Evolutionary conservation across 2,113 vertebrate species (phyloP), one percentile per base, ranked within the genome.

Genomic region (Eira barbara): DNA sequence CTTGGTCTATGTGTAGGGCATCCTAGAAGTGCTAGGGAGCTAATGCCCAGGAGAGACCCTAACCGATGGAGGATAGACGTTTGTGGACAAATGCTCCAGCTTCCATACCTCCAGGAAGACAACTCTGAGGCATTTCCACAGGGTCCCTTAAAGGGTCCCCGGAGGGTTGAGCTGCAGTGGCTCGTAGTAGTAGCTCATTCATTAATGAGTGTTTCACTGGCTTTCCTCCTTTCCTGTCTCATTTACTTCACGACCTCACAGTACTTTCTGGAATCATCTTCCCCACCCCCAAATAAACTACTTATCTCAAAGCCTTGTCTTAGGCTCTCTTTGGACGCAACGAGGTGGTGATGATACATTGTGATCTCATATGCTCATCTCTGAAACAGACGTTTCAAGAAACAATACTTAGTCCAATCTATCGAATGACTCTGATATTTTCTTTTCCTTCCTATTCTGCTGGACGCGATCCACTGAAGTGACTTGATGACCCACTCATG

Each of bases 11-110:
- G 23, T 20, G 31, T 15, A 3, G 47, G 4, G 14, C 27, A 47
- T 45, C 42, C 71, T 42, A 13, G 29, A 31, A 39, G 52, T 18
- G 2, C 21, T 29, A 36, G 42, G 36, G 29, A 9, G 23, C 36
- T 88, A 36, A 49, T 27, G 34, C 13, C 14, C 74, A 65, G n/a
- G 3, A 0, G 4, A 85, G 20, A 36, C 47, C 17, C 6, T 10
- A 20, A 52, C 25, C 6, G 0, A 39, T 6, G 36, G 55, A 84
- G 23, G 55, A 23, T 0, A 18, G 59, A 14, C 0, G 1, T 91
- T 61, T 88, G 67, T 87, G 67, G 23, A n/a, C 34, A 14, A 9
- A 21, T 0, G 0, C 36, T 74, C 13, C 7, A 5, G 7, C 57
- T 47, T 52, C 55, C 23, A 82, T 36, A 7, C 0, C 2, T 57